phyloP scores from a whole-genome alignment of 2,888 invertebrate species.

The Dermolepida albohirtum region DNA sequence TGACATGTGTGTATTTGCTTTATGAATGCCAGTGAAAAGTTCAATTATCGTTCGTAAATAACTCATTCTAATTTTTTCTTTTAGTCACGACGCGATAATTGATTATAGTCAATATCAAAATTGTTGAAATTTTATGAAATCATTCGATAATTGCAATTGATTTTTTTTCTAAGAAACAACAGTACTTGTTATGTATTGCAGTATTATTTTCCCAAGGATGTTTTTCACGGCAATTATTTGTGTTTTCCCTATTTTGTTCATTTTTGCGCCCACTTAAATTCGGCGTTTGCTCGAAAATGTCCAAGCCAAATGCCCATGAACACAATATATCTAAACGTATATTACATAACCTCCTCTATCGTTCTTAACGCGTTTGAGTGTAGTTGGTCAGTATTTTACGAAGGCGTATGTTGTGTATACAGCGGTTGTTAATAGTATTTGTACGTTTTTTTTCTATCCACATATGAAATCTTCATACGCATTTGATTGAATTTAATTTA shows the following conservation, averaged over 20 bases:
- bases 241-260: conserved; percentile 24
- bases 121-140: background rate
- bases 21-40: conserved; percentile 6
- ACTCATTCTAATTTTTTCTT: background rate
- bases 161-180: no score
- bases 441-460: no score
- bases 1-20: conserved; percentile 19
- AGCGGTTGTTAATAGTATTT: no score
- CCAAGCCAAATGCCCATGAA: conserved; percentile 11
- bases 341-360: conserved; percentile 44
- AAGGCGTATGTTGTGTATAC: conserved; percentile 20
- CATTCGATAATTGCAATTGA: conserved; percentile 6
- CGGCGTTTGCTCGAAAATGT: background rate
- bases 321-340: background rate
- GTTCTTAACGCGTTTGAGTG: conserved; percentile 17
- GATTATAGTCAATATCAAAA: background rate
- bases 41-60: background rate
- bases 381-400: conserved; percentile 39
- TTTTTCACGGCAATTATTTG: background rate
- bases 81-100: no score
- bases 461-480: no score
- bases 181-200: no score
- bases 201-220: no score
- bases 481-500: no score
- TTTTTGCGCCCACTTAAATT: conserved; percentile 21